Evolutionary conservation across 2,888 invertebrate genomes (phyloP), one percentile per base, ranked within the genome.

Genomic region (Homarus gammarus): DNA sequence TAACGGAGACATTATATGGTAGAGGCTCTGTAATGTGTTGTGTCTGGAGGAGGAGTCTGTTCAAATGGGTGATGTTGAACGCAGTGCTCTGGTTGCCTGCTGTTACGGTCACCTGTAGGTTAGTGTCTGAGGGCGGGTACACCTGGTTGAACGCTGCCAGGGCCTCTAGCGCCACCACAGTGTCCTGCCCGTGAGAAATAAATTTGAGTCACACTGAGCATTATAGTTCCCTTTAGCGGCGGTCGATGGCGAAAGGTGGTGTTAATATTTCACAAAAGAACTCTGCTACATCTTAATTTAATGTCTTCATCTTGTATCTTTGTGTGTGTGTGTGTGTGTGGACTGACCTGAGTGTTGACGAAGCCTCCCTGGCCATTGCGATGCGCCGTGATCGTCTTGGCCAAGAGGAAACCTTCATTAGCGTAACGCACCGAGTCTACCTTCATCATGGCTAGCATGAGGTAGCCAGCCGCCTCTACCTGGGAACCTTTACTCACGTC

Each of bases 311-410:
- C n/a, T n/a, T n/a, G n/a, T n/a, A 0, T 10, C 64, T 10, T 6
- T 1, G 31, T 56, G 10, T 10, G 12, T 15, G 10, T 56, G n/a
- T n/a, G 15, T 64, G 8, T 64, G 10, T 1, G 27, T 0, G 27
- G 18, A 44, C 51, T n/a, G 27, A 78, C 78, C 31, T 78, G 78
- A 10, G 78, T 78, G 2, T 49, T 51, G 31, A 49, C 49, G 31
- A 78, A 78, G 12, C 51, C 78, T 12, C 78, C 78, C 6, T 49
- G 78, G 27, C 78, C 51, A 51, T 78, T 78, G 31, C 78, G 40
- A 15, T 78, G 40, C 0, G n/a, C 2, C 0, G 78, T 51, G 1
- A 78, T 51, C 22, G 31, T 31, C 78, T 51, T 78, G n/a, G 51
- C 49, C 10, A 78, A 18, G 31, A 27, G 31, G 15, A 49, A n/a